Evolutionary conservation across 1,140 invertebrate genomes (phyloP).

Genomic region (Orchesella cincta): DNA sequence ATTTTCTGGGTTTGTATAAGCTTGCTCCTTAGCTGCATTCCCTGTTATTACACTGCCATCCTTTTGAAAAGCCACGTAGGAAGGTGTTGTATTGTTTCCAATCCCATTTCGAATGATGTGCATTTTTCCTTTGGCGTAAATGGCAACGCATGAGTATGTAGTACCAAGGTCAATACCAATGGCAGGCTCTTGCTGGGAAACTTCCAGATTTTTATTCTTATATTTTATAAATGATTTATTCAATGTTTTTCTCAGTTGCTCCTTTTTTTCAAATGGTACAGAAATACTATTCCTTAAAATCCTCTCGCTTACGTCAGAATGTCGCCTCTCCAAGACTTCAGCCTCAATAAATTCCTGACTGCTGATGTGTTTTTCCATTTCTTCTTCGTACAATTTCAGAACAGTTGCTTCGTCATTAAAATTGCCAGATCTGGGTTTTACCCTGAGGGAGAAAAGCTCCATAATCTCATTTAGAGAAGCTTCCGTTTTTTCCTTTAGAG

Average conservation of each 20-base stretch:
- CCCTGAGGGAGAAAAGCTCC: slow-evolving; percentile 29
- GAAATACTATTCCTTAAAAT: not conserved
- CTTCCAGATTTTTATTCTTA: not conserved
- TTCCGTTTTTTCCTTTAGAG: not conserved
- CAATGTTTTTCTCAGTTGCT: not conserved
- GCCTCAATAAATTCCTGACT: not conserved
- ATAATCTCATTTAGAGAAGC: not conserved
- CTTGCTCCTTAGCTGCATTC: slow-evolving; percentile 61
- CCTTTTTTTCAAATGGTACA: no score
- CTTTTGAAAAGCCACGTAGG: not conserved
- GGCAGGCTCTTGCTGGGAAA: not conserved
- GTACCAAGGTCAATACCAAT: slow-evolving; percentile 35
- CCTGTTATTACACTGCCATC: slow-evolving; percentile 57
- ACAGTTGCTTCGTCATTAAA: not conserved
- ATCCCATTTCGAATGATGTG: slow-evolving; percentile 11
- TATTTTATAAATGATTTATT: not conserved
- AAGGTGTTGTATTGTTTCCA: slow-evolving; percentile 7
- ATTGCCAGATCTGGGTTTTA: not conserved
- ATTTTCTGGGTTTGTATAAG: slow-evolving; percentile 51
- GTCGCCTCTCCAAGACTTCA: not conserved
- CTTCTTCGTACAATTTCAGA: not conserved
- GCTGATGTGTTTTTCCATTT: not conserved
- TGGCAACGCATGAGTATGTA: slow-evolving; percentile 23
- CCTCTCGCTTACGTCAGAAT: not conserved
- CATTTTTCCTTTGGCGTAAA: slow-evolving; percentile 3